Evolutionary conservation across 2,888 invertebrate genomes (phyloP), one percentile per base, ranked within the genome.

Genomic region (Cephonodes hylas): DNA sequence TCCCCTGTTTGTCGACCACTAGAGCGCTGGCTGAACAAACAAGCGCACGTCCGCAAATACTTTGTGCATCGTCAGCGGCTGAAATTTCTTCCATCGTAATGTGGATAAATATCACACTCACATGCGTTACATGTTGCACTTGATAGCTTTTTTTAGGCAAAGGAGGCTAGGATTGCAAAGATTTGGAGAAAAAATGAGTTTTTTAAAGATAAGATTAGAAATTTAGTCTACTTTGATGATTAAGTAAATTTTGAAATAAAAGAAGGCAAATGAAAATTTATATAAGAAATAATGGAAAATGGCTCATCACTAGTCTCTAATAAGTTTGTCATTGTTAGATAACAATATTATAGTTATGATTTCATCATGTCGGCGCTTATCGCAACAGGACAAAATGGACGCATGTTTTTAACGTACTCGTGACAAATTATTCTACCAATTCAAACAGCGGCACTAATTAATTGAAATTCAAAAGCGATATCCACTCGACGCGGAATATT

Each of bases 1-100:
- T 82, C 89, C 88, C 82, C 81, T 92, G 89, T 92, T 92, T 92
- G 91, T 85, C 83, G 85, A 88, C 90, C 91, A 92, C 91, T 92
- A 91, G 90, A 91, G 90, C 82, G 88, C 88, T 88, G 90, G 88
- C 89, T 89, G 86, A 71, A 86, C 85, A 89, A 91, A 91, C 89
- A 90, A 73, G 75, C 80, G 85, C 91, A 90, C 91, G 91, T 91
- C 88, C 82, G 90, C 91, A 92, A 92, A 91, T 89, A 92, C 78
- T 82, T 85, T 87, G 89, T 88, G 86, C 86, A 53, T 31, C 89
- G 79, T 83, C 87, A 27, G 59, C 59, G 44, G 27, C 18, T 20
- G 22, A 57, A 56, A 23, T 58, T 42, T 58, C 59, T 53, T 27
- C 59, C 20, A 44, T 66, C 69, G 66, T 66, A 67, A 72, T 72